Evolutionary conservation across 2,113 vertebrate genomes (phyloP).

Genomic region (Albula glossodonta): DNA sequence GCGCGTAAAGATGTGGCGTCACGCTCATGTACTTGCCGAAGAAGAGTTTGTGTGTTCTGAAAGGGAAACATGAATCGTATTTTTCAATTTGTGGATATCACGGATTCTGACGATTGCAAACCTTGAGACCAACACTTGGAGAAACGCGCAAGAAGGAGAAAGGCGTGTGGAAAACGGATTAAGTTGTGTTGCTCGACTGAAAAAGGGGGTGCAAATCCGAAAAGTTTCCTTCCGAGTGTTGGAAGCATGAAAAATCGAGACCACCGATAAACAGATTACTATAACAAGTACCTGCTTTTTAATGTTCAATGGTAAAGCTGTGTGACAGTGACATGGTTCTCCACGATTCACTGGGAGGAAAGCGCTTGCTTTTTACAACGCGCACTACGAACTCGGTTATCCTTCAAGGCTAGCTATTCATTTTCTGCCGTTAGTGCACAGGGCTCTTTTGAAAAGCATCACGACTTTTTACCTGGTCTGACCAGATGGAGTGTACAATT

Average conservation of each 20-base stretch:
- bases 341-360: not conserved
- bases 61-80: not conserved
- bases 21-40: not conserved
- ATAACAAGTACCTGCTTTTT: not conserved
- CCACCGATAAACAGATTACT: not conserved
- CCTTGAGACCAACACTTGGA: not conserved
- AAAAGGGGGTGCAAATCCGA: not conserved
- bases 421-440: not conserved
- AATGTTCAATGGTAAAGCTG: not conserved
- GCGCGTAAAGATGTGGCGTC: not conserved
- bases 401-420: not conserved
- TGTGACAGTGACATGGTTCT: not conserved
- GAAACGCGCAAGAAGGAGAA: not conserved
- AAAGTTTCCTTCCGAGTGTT: not conserved
- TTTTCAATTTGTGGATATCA: not conserved
- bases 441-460: not conserved
- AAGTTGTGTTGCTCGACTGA: not conserved
- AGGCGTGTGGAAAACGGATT: not conserved
- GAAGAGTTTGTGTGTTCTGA: not conserved
- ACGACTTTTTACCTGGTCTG: constrained; percentile 9
- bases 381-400: not conserved
- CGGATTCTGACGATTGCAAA: not conserved
- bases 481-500: constrained; percentile 1
- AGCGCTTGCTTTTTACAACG: not conserved
- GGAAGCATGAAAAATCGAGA: not conserved